Evolutionary conservation across 92 coral and sea anemone genomes (phyloP), one percentile per base, ranked within the genome.

Genomic region (Heliopora coerulea): DNA sequence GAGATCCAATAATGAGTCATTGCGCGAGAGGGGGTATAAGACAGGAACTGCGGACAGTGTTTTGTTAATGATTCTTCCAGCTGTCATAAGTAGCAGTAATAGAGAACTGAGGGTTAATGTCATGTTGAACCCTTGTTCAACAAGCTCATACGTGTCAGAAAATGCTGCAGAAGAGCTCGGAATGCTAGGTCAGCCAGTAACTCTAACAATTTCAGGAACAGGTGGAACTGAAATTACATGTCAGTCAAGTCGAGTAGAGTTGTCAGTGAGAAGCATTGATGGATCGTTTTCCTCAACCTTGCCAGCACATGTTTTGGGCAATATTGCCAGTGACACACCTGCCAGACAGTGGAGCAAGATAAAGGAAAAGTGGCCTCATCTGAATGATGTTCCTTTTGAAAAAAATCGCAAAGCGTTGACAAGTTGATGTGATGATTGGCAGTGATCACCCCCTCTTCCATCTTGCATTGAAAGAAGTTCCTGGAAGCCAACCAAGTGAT

Each of bases 61-160:
- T 37, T 37, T 11, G 11, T 37, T 37, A 37, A 37, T 37, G 42
- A 11, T 37, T 25, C 79, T 59, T 15, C 73, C 83, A 56, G 83
- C 73, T 25, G 28, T 26, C 27, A 77, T 83, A 23, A 46, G 56
- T 9, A 77, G 59, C 54, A 74, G 54, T 8, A 68, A 69, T 4
- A 54, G 57, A 49, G 60, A 62, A 62, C 64, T 83, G 79, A 69
- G 27, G 39, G 83, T 78, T 3, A 83, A 77, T 66, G 87, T 69
- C 49, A 83, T 78, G 87, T 41, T 83, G 59, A 83, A 83, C 72
- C 87, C 79, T 18, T 83, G 87, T 65, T 83, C 86, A 32, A 82
- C 78, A 7, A 66, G 82, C 26, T 62, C 85, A 39, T 81, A 81
- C 54, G 64, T 81, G 0, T 41, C 85, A n/a, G 76, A 81, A 64